Percentiles rank a stretch among this genome's conserved stretches.
Conservation (phyloP, 2,113 vertebrate genomes). For the Zosterops japonicus region DNA sequence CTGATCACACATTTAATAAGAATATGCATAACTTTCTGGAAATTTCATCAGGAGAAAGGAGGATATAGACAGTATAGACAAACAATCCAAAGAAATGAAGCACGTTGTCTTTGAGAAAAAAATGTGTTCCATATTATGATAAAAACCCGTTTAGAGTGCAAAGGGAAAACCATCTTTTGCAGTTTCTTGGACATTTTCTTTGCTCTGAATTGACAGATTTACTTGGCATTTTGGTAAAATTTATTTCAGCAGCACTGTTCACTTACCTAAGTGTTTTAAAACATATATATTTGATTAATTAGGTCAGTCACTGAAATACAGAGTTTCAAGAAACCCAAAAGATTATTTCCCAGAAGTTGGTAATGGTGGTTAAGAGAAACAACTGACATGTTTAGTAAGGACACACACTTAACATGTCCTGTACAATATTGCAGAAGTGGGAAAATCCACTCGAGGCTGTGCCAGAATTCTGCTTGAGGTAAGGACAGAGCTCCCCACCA, state of each 20-base stretch:
- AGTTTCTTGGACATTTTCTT: background rate
- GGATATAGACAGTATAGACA: background rate
- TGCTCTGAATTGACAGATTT: background rate
- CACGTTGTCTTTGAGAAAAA: background rate
- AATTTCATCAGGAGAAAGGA: slow-evolving; percentile 4
- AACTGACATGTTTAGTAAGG: background rate
- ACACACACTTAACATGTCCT: background rate
- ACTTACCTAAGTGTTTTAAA: background rate
- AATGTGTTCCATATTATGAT: background rate
- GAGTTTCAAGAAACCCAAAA: background rate
- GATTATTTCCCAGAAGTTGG: background rate
- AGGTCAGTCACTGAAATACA: background rate
- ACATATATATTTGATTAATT: background rate
- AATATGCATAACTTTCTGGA: slow-evolving; percentile 11
- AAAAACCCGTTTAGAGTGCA: background rate
- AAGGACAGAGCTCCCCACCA: background rate
- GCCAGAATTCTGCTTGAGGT: background rate
- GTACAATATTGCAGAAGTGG: background rate
- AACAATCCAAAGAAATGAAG: background rate
- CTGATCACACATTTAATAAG: slow-evolving; percentile 49
- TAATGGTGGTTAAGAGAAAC: background rate
- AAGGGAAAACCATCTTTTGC: background rate
- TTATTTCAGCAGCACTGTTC: background rate
- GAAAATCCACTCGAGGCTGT: background rate
- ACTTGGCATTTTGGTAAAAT: background rate